These are phyloP conservation scores for Macrostomum lignano DNA, from an alignment of 1,140 invertebrate species.

Conservation along the genomic window DNA sequence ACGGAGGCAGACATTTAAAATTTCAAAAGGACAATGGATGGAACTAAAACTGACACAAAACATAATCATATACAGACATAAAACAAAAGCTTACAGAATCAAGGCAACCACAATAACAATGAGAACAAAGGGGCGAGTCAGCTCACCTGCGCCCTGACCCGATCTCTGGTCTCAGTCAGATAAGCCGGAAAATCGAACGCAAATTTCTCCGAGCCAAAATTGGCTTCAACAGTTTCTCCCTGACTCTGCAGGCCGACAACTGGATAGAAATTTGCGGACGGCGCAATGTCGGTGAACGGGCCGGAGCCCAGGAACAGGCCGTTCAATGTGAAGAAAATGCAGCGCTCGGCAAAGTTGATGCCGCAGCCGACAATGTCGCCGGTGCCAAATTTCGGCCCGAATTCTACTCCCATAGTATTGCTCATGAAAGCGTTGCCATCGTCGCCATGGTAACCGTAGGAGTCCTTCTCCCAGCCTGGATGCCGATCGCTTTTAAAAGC, in stretches of 20 bases:
- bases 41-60: no score
- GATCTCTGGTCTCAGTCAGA: no score
- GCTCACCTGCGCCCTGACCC: no score
- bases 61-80: no score
- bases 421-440: slow-evolving; percentile 96
- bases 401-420: slow-evolving; percentile 72
- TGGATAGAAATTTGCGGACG: slow-evolving; percentile 79
- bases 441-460: slow-evolving; percentile 96
- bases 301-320: slow-evolving; percentile 65
- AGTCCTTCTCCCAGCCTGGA: slow-evolving; percentile 86
- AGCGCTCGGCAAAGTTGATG: slow-evolving; percentile 81
- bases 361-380: slow-evolving; percentile 85
- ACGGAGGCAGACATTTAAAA: no score
- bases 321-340: slow-evolving; percentile 98
- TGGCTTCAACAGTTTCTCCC: slow-evolving; percentile 84
- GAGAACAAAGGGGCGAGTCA: no score
- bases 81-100: no score
- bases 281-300: no score
- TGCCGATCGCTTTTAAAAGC: no score
- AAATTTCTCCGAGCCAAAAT: slow-evolving; percentile 89
- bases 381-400: slow-evolving; percentile 92
- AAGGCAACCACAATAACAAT: no score
- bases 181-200: slow-evolving; percentile 89
- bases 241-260: slow-evolving; percentile 91
- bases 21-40: no score